These are phyloP conservation scores for Pelvicachromis taeniatus DNA, from an alignment of 2,113 vertebrate genomes.

Conservation along the genomic window DNA sequence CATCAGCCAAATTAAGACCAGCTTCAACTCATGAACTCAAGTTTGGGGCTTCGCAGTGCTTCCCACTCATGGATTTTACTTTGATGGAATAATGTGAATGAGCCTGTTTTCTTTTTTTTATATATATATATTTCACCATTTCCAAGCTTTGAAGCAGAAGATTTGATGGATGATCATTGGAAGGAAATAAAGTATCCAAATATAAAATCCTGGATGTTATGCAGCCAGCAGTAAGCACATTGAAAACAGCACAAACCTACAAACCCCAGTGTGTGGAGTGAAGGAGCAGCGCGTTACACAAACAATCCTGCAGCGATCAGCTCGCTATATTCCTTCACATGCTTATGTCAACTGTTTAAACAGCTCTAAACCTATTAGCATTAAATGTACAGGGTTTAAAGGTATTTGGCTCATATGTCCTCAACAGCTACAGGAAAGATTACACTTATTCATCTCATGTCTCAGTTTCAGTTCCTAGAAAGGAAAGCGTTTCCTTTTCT, in stretches of 20 bases:
- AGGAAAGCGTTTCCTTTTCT: not conserved
- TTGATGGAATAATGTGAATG: not conserved
- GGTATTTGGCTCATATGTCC: not conserved
- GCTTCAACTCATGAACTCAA: not conserved
- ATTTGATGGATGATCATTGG: not conserved
- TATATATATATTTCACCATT: not conserved
- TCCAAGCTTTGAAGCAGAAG: not conserved
- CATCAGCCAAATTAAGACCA: not conserved
- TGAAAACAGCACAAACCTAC: not conserved
- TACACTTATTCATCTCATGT: not conserved
- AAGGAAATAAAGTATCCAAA: not conserved
- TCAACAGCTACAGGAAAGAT: not conserved
- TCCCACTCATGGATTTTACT: not conserved
- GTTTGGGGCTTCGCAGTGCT: not conserved
- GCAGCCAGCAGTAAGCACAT: not conserved
- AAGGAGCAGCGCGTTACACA: not conserved
- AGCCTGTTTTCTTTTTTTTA: not conserved
- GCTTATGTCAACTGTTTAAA: not conserved
- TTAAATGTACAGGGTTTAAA: not conserved
- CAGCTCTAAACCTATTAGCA: not conserved
- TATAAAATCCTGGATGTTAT: not conserved
- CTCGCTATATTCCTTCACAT: not conserved
- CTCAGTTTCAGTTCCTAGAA: not conserved
- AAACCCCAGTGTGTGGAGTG: not conserved
- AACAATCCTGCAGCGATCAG: not conserved